Evolutionary conservation across 2,113 vertebrate genomes (phyloP).

Genomic region (Lamprologus speciosus): DNA sequence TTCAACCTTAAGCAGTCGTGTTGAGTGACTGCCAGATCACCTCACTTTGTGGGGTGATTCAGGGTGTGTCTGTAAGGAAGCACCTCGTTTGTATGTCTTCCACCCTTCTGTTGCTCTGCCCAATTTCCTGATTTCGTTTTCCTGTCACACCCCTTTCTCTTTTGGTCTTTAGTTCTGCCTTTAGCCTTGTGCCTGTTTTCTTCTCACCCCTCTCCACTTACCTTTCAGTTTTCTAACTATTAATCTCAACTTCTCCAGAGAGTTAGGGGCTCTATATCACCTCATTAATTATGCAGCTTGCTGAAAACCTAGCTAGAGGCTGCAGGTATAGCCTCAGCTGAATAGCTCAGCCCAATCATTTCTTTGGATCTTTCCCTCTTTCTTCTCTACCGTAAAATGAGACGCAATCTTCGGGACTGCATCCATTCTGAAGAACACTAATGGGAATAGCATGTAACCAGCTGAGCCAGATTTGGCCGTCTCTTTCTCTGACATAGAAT

Average conservation of each 20-base stretch:
- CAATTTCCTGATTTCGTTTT: slow-evolving; percentile 45
- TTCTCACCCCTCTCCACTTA: neutral
- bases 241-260: slow-evolving; percentile 44
- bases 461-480: slow-evolving; percentile 12
- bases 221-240: slow-evolving; percentile 28
- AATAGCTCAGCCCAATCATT: slow-evolving; percentile 5
- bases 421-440: slow-evolving; percentile 5
- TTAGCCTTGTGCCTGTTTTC: neutral
- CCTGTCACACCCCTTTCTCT: slow-evolving; percentile 36
- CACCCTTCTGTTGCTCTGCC: neutral
- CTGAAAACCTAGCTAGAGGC: slow-evolving; percentile 39
- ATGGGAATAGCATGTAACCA: slow-evolving; percentile 6
- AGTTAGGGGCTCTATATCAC: slow-evolving; percentile 26
- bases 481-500: slow-evolving; percentile 11
- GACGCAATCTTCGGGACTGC: neutral
- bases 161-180: neutral
- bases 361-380: neutral
- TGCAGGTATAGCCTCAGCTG: slow-evolving; percentile 27
- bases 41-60: neutral
- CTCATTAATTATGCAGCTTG: slow-evolving; percentile 44
- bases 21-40: neutral
- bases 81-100: slow-evolving; percentile 31
- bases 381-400: slow-evolving; percentile 25
- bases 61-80: neutral
- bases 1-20: neutral